phyloP scores from a whole-genome alignment of 2,888 invertebrate species.

The Eristalinus aeneus region DNA sequence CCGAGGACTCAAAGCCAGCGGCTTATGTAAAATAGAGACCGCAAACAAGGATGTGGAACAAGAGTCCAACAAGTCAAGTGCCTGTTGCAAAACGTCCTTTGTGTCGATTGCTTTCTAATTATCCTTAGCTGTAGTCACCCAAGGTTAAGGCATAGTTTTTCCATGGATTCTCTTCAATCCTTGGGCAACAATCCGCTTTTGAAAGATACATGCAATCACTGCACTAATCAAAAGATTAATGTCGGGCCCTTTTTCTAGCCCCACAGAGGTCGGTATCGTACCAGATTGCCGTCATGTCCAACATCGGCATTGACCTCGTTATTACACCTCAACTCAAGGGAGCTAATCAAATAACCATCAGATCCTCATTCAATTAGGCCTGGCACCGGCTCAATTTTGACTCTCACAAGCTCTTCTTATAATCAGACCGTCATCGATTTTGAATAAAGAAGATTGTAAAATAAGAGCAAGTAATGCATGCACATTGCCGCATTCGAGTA shows the following conservation, averaged over 20 bases:
- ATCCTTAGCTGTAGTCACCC: background rate
- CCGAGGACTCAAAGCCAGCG: background rate
- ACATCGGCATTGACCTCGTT: background rate
- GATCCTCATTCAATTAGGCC: background rate
- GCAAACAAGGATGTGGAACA: too few relatives aligned
- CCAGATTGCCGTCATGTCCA: background rate
- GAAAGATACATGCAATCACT: background rate
- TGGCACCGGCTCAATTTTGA: background rate
- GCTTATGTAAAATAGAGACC: too few relatives aligned
- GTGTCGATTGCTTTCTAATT: background rate
- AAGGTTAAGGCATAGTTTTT: background rate
- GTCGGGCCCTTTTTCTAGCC: background rate
- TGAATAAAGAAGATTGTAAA: conserved; percentile 12
- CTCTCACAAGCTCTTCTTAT: background rate
- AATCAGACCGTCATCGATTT: background rate
- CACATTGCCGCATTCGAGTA: conserved; percentile 54
- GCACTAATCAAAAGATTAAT: background rate
- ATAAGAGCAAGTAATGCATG: conserved; percentile 51
- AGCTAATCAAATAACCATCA: background rate
- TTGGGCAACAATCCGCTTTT: background rate
- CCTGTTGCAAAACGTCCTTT: too few relatives aligned
- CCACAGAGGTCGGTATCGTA: background rate
- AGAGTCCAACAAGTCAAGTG: too few relatives aligned
- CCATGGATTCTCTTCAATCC: background rate
- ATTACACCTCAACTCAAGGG: background rate